Evolutionary conservation across 1,140 invertebrate genomes (phyloP), one percentile per base, ranked within the genome.

Genomic region (Drosophila ohnishii): DNA sequence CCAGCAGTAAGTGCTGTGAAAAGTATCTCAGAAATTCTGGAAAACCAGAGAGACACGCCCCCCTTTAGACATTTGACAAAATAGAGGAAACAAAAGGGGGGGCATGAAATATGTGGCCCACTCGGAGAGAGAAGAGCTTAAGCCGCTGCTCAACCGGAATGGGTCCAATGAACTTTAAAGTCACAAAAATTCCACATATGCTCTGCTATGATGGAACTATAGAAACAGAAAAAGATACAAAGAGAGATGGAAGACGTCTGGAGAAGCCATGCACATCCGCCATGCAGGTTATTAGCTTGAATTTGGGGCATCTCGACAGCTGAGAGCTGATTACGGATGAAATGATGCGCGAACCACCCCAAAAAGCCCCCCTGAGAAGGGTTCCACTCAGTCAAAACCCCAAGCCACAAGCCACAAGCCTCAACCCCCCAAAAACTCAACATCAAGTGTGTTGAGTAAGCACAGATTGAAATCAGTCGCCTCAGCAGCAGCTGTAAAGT

Each of bases 141-240:
- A 66, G 75, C 75, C 61, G 42, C 66, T 62, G 60, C 71, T 64
- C 34, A 65, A 61, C 34, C 47, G 50, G 67, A 80, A 84, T 67
- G 80, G 47, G 87, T 85, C 63, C 83, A 90, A 90, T 66, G 88
- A 90, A 84, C 87, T 88, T 45, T 77, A 51, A 69, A 78, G 50
- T 57, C 58, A 70, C 45, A 70, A 71, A 79, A 79, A 70, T 65
- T 57, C 71, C 42, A 64, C 64, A 64, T 44, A 61, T 53, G 16
- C 32, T 35, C 11, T 14, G 25, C 48, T 13, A 14, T 25, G 50
- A 55, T 16, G 47, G 42, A 35, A 5, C 19, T n/a, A 42, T 60
- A 11, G 39, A 47, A 50, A 35, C 22, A 39, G 58, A 32, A 9
- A 35, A 19, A 65, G 45, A 42, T 39, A 32, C 25, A 22, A 10